A percentile compares a stretch with the other conserved stretches of the same genome.
phyloP scores from a whole-genome alignment of 2,797 vertebrate genomes.

The Pyrocephalus nanus region DNA sequence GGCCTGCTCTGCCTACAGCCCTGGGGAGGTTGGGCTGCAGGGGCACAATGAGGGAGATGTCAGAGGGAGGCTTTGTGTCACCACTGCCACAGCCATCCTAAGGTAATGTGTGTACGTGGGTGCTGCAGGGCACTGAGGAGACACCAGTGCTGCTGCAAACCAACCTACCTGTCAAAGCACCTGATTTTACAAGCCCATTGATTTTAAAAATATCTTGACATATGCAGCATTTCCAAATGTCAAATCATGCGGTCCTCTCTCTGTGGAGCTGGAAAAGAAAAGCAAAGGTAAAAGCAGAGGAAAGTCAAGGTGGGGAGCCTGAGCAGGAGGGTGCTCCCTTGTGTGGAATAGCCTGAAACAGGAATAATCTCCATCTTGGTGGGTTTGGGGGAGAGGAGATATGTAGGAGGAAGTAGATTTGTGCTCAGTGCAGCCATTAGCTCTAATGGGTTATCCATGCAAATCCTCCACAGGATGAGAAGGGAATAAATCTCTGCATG shows the following conservation, averaged over 20 bases:
- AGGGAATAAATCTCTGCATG: neutral
- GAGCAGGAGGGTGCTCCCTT: neutral
- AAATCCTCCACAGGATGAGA: neutral
- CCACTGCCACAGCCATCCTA: neutral
- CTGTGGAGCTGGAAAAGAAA: neutral
- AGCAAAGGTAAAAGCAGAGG: neutral
- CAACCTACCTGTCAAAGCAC: neutral
- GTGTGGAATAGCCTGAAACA: neutral
- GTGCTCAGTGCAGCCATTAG: neutral
- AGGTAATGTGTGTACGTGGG: accelerated
- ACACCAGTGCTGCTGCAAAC: neutral
- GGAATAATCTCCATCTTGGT: neutral
- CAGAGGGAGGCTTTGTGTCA: neutral
- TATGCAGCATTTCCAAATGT: neutral
- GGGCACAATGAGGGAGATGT: too few species aligned
- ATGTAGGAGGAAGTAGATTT: neutral
- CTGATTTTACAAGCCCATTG: neutral
- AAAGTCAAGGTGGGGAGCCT: neutral
- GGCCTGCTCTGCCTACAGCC: neutral
- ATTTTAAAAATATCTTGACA: neutral
- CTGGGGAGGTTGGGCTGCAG: neutral
- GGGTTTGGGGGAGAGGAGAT: neutral
- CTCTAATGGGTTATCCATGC: constrained; percentile 17
- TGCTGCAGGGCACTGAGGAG: neutral
- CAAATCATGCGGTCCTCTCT: neutral